phyloP scores from a whole-genome alignment of 2,113 vertebrate species.

The Alethe diademata region DNA sequence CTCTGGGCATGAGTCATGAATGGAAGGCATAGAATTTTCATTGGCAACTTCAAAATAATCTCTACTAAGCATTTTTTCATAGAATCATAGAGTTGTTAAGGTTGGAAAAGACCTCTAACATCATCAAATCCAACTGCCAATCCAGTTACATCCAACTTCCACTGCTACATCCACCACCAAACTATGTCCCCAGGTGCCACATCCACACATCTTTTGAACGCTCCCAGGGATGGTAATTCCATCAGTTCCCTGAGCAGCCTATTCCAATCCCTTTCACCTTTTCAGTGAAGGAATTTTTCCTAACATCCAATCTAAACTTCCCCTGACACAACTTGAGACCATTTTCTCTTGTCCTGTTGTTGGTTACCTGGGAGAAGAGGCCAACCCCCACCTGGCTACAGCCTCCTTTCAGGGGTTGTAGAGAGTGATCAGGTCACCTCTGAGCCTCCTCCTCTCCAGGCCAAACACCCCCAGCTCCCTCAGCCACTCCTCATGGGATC shows the following conservation, averaged over 20 bases:
- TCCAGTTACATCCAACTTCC: background rate
- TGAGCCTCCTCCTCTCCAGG: background rate
- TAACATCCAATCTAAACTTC: background rate
- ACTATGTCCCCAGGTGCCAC: background rate
- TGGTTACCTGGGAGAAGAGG: background rate
- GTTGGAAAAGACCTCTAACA: background rate
- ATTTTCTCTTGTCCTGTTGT: background rate
- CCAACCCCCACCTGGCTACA: no score
- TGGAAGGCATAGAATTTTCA: background rate
- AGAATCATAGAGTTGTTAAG: fast-evolving
- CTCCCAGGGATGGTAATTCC: background rate
- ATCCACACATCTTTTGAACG: background rate
- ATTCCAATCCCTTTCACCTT: background rate
- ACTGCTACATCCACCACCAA: background rate
- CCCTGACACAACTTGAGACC: background rate
- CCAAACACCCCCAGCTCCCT: background rate
- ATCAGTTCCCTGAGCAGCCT: background rate
- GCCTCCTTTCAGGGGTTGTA: background rate
- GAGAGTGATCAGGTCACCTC: background rate
- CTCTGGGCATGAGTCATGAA: background rate
- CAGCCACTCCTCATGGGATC: background rate
- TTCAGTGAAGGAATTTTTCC: background rate
- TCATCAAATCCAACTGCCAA: background rate
- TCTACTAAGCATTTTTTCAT: background rate
- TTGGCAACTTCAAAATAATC: background rate